phyloP scores from a whole-genome alignment of 1,140 invertebrate genomes.

The Drosophila leontia region DNA sequence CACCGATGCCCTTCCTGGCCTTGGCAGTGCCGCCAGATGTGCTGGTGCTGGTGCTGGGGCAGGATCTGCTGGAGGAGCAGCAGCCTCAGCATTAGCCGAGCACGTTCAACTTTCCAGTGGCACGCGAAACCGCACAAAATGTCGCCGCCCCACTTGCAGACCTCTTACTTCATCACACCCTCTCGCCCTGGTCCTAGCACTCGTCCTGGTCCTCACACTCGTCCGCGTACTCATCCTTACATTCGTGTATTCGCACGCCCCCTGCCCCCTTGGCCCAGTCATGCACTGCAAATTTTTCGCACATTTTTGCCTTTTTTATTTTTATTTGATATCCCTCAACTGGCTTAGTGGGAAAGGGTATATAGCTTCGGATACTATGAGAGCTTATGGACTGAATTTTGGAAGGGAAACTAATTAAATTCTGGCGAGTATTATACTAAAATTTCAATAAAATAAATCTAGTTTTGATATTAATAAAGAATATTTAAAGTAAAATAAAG shows the following conservation, averaged over 20 bases:
- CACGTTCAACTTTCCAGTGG: slow-evolving; percentile 74
- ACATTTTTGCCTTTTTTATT: slow-evolving; percentile 46
- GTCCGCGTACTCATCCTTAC: too few species aligned
- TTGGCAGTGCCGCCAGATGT: slow-evolving; percentile 28
- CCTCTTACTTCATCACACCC: slow-evolving; percentile 33
- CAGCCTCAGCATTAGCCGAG: slow-evolving; percentile 47
- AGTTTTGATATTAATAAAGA: too few species aligned
- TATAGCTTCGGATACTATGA: not conserved
- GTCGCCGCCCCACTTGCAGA: slow-evolving; percentile 37
- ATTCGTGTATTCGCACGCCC: not conserved
- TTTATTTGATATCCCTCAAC: slow-evolving; percentile 19
- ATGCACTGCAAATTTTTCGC: slow-evolving; percentile 61
- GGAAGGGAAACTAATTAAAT: not conserved
- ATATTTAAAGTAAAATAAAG: too few species aligned
- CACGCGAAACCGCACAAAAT: slow-evolving; percentile 78
- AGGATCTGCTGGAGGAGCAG: slow-evolving; percentile 23
- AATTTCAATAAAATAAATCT: too few species aligned
- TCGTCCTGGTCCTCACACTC: not conserved
- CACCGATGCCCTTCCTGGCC: slow-evolving; percentile 10
- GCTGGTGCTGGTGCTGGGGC: slow-evolving; percentile 17
- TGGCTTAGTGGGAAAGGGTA: not conserved
- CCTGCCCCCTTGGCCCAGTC: not conserved
- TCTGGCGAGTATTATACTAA: not conserved
- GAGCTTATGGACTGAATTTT: not conserved
- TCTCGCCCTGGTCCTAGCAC: slow-evolving; percentile 3